phyloP scores from a whole-genome alignment of 2,888 invertebrate genomes.

The Harpagoxenus sublaevis region DNA sequence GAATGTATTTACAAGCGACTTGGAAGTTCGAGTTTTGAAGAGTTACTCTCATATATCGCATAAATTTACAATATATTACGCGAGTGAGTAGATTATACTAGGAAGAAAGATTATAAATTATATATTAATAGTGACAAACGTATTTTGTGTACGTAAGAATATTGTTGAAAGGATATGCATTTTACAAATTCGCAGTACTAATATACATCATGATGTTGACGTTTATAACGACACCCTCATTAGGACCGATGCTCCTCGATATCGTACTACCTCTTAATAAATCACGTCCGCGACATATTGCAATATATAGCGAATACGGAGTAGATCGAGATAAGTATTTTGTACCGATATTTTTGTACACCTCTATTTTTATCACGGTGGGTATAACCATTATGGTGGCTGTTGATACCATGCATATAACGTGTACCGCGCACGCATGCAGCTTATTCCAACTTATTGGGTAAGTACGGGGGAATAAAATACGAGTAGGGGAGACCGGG shows the following conservation, averaged over 20 bases:
- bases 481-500: no score
- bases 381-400: conserved; percentile 13
- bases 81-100: background rate
- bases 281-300: conserved; percentile 13
- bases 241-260: conserved; percentile 28
- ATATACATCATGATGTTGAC: background rate
- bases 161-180: background rate
- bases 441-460: conserved; percentile 24
- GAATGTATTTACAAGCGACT: conserved; percentile 26
- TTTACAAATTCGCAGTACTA: background rate
- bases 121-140: background rate
- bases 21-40: conserved; percentile 20
- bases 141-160: background rate
- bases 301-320: conserved; percentile 16
- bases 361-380: background rate
- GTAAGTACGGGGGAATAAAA: conserved; percentile 8
- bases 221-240: conserved; percentile 19
- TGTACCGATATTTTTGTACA: background rate
- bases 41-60: conserved; percentile 1
- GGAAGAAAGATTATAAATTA: background rate
- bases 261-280: conserved; percentile 32
- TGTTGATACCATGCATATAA: conserved; percentile 31
- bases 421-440: conserved; percentile 41
- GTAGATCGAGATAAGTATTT: conserved; percentile 27
- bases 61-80: background rate